A percentile compares a stretch with the other conserved stretches of the same genome.
Evolutionary conservation across 2,888 invertebrate species (phyloP).

Genomic region (Eilema depressum): DNA sequence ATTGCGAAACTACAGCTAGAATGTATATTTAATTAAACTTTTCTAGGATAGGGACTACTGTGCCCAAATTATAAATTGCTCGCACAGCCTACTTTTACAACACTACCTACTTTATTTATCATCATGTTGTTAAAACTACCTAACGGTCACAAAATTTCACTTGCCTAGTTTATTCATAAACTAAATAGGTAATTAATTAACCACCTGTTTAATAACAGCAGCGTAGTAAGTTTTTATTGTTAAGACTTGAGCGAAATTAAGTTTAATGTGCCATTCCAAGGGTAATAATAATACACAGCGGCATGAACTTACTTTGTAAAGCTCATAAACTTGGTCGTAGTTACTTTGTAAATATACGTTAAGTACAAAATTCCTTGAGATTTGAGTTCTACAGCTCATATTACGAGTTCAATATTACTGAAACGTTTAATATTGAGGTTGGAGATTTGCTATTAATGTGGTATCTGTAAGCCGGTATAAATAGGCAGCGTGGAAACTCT

Average conservation of each 20-base stretch:
- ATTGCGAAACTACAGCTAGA: no score
- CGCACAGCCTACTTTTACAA: no score
- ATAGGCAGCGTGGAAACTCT: neutral
- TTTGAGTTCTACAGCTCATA: neutral
- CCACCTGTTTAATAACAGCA: conserved; percentile 9
- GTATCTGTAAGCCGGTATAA: neutral
- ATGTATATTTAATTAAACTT: no score
- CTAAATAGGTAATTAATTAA: conserved; percentile 4
- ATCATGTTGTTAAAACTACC: neutral
- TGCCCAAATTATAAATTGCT: no score
- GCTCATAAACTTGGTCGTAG: conserved; percentile 1
- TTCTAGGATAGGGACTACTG: no score
- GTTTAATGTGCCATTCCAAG: conserved; percentile 6
- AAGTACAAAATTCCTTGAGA: neutral
- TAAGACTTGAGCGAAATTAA: neutral
- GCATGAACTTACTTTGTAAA: conserved; percentile 1
- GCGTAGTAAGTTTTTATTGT: conserved; percentile 14
- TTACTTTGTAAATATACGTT: conserved; percentile 16
- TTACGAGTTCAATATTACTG: neutral
- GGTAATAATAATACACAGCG: conserved; percentile 5
- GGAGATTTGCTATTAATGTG: neutral
- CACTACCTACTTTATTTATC: no score
- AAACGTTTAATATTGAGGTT: neutral
- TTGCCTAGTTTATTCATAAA: neutral
- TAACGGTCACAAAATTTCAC: neutral